Percentiles rank a stretch among this genome's conserved stretches.
Conservation (phyloP, 2,113 vertebrate genomes). For the Dolichallabes microphthalmus region DNA sequence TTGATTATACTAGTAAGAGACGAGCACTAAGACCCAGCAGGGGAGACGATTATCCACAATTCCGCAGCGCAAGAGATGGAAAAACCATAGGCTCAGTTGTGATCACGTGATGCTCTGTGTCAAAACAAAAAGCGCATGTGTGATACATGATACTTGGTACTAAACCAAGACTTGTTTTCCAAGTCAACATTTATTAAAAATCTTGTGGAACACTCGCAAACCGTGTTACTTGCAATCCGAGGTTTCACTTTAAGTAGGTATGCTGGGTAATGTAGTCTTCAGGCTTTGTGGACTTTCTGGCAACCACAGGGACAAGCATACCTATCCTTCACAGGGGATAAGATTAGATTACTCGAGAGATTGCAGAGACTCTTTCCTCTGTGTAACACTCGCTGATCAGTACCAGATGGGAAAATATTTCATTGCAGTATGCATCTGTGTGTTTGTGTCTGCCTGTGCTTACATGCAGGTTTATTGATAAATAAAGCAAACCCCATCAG, state of each 20-base stretch:
- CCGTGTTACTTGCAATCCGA: too few species aligned
- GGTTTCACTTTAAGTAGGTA: neutral
- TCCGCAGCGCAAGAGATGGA: too few species aligned
- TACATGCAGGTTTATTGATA: neutral
- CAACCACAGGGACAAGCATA: conserved; percentile 35
- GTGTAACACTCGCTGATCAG: conserved; percentile 42
- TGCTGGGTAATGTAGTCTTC: conserved; percentile 31
- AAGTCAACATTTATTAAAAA: too few species aligned
- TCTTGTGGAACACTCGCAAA: too few species aligned
- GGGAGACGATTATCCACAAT: too few species aligned
- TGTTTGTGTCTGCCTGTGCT: neutral
- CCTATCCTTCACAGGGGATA: conserved; percentile 44
- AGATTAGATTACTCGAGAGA: conserved; percentile 48
- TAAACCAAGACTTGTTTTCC: too few species aligned
- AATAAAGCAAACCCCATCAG: neutral
- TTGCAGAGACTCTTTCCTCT: conserved; percentile 49
- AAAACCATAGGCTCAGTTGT: too few species aligned
- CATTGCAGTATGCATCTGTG: conserved; percentile 11
- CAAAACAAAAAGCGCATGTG: too few species aligned
- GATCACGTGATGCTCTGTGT: too few species aligned
- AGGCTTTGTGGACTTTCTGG: neutral
- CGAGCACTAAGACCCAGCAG: too few species aligned
- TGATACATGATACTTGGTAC: too few species aligned
- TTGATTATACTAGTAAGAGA: too few species aligned
- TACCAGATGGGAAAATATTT: conserved; percentile 52